Base-by-base conservation (phyloP, 2,888 invertebrate species). In the Ramazzottius varieornatus region DNA sequence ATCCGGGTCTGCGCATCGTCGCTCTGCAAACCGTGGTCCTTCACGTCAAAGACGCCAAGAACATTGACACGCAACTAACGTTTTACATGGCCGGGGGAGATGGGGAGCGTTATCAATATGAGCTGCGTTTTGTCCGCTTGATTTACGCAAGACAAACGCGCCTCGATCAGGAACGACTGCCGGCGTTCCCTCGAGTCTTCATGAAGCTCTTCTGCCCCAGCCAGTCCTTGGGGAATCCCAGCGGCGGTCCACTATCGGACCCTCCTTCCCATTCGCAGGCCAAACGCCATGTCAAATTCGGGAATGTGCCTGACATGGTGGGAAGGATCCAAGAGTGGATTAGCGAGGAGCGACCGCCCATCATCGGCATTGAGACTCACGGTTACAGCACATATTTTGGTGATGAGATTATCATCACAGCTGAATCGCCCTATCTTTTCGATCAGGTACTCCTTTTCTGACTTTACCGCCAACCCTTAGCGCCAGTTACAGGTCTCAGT, bases 351-450 rank as follows among this genome's bases (percentile, higher is more conserved):
- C 54, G 24, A 4, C 54, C 54, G 54, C 54, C 54, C 54, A 54
- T 54, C 29, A 54, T 54, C 29, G 54, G 54, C 54, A 54, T 54
- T 8, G 54, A 54, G 54, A 54, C 54, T 4, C 54, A 54, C 54
- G 54, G 54, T 24, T 54, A 54, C 29, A 54, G 54, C 54, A 16
- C 54, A 4, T 54, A 54, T 24, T 16, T 54, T 29, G 54, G 54
- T 29, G 54, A 54, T 29, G 54, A 54, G 54, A 54, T 54, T 29
- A 54, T 54, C 54, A 54, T 54, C 54, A 54, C 54, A 8, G 54
- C 54, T 4, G 54, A 54, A 29, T 24, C n/a, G 4, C 54, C 54
- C n/a, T 54, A 54, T 29, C 29, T 54, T 4, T 54, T 16, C 54
- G 54, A 54, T 54, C 54, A 54, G 40, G 40, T 40, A 8, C n/a